These are phyloP conservation scores for Platichthys flesus DNA, from an alignment of 2,113 vertebrate genomes.

Conservation along the genomic window DNA sequence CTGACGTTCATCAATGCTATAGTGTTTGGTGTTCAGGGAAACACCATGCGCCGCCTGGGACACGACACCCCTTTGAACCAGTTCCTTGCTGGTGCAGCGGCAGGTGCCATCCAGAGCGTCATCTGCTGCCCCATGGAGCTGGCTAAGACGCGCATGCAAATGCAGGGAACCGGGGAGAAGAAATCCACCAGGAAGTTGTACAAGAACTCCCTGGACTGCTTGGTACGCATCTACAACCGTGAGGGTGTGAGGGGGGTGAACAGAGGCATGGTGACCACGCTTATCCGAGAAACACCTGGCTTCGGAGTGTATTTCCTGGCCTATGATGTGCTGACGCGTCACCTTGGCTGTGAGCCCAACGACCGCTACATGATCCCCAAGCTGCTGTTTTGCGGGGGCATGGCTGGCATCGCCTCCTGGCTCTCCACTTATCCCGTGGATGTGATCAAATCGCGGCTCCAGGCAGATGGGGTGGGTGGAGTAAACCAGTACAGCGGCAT, in stretches of 20 bases:
- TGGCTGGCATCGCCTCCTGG: slow-evolving; percentile 94
- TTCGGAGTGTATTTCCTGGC: slow-evolving; percentile 97
- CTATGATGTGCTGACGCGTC: slow-evolving; percentile 91
- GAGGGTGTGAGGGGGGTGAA: slow-evolving; percentile 92
- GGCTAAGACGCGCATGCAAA: slow-evolving; percentile 97
- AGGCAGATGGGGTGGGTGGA: slow-evolving; percentile 91
- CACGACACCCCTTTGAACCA: slow-evolving; percentile 92
- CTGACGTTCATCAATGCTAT: slow-evolving; percentile 98
- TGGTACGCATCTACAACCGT: slow-evolving; percentile 89
- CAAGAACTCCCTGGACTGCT: slow-evolving; percentile 94
- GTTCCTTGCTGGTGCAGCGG: slow-evolving; percentile 92
- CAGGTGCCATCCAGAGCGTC: slow-evolving; percentile 92
- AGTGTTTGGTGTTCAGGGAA: slow-evolving; percentile 96
- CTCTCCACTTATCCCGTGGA: slow-evolving; percentile 94
- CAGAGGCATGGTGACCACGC: slow-evolving; percentile 92
- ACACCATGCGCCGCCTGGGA: slow-evolving; percentile 88
- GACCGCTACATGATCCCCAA: slow-evolving; percentile 92
- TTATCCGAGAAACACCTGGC: slow-evolving; percentile 92
- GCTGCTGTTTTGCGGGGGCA: slow-evolving; percentile 92
- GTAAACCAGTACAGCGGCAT: slow-evolving; percentile 88
- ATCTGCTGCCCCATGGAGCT: slow-evolving; percentile 98
- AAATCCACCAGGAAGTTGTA: slow-evolving; percentile 87
- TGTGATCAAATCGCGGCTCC: slow-evolving; percentile 95
- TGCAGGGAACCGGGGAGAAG: slow-evolving; percentile 91
- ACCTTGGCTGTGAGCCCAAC: slow-evolving; percentile 89